These are phyloP conservation scores for Natrix natrix DNA, from an alignment of 2,797 vertebrate species.

Conservation along the genomic window DNA sequence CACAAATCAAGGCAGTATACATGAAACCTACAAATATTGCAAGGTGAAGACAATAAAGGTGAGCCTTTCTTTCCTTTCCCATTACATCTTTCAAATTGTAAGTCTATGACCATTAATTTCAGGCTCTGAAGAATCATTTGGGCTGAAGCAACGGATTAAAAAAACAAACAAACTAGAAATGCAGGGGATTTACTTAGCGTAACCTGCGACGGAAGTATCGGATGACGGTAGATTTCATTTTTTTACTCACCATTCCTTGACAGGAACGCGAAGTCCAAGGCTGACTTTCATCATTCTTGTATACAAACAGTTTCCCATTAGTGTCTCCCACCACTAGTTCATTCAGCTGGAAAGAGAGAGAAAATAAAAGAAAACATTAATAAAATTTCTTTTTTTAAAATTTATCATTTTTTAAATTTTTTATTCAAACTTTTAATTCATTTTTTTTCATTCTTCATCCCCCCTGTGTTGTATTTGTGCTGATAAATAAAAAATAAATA, in stretches of 20 bases:
- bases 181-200: neutral
- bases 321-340: conserved; percentile 95
- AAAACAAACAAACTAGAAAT: neutral
- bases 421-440: too few relatives aligned
- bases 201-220: neutral
- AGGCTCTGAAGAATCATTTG: neutral
- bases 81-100: too few relatives aligned
- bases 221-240: neutral
- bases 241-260: conserved; percentile 88
- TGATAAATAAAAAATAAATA: too few relatives aligned
- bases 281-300: conserved; percentile 91
- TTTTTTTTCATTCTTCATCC: too few relatives aligned
- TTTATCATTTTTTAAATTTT: too few relatives aligned
- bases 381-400: neutral
- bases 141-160: neutral
- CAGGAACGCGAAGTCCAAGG: conserved; percentile 87
- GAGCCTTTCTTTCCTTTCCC: too few relatives aligned
- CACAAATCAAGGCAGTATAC: neutral
- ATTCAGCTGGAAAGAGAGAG: conserved; percentile 79
- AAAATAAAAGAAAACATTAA: neutral
- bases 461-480: too few relatives aligned
- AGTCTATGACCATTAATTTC: neutral
- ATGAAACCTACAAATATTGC: neutral
- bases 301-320: conserved; percentile 86
- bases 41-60: neutral